phyloP scores from a whole-genome alignment of 2,888 invertebrate species.

The Spicauda simplicius region DNA sequence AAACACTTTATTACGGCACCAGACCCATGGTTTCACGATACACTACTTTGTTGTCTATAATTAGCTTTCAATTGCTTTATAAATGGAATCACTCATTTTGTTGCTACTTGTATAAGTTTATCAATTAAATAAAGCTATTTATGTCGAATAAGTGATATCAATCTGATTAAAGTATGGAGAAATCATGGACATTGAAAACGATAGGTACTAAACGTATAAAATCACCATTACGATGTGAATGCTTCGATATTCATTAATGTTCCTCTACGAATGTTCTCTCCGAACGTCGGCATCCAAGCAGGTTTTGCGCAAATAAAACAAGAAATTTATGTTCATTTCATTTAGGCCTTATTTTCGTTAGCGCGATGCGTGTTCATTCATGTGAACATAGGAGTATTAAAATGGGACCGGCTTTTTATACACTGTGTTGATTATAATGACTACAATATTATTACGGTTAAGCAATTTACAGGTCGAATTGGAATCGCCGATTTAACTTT shows the following conservation, averaged over 20 bases:
- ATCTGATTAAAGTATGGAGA: not conserved
- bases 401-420: constrained; percentile 45
- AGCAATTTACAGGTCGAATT: constrained; percentile 35
- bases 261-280: constrained; percentile 4
- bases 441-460: constrained; percentile 37
- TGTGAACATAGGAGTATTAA: constrained; percentile 51
- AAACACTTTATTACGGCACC: not conserved
- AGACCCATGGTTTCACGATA: not conserved
- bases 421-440: constrained; percentile 37
- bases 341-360: constrained; percentile 53
- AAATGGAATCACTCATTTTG: not conserved
- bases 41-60: not conserved
- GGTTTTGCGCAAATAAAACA: constrained; percentile 62
- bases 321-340: constrained; percentile 53
- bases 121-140: not conserved
- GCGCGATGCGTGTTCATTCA: constrained; percentile 57
- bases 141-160: not conserved
- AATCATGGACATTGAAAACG: not conserved
- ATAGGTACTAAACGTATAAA: too few species aligned
- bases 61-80: not conserved
- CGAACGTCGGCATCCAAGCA: constrained; percentile 40
- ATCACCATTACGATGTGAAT: too few species aligned
- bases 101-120: not conserved
- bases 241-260: not conserved
- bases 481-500: constrained; percentile 23